Evolutionary conservation across 2,113 vertebrate genomes (phyloP), one percentile per base, ranked within the genome.

Genomic region (Baryphthengus martii): DNA sequence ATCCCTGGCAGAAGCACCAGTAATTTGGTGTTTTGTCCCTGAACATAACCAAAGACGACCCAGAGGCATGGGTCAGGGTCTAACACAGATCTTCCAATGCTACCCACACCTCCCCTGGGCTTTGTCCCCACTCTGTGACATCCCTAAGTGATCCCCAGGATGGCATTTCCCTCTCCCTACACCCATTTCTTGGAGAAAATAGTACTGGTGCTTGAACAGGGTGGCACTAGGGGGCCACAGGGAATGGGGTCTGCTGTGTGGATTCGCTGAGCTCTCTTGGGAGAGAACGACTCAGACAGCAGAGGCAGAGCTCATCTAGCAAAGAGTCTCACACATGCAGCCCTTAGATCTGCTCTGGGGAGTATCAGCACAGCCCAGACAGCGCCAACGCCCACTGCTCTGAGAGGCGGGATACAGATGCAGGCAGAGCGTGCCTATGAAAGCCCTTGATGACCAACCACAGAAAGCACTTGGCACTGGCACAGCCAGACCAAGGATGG

Each of bases 201-300:
- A 19, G 28, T 4, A 4, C 35, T 9, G 15, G 16, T 10, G 8
- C 39, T 80, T 7, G 1, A 67, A 25, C 23, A 65, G 16, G 13
- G 25, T 24, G 31, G 25, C 45, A 40, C 1, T 1, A 18, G 1
- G 18, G n/a, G 17, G 52, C 6, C 5, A 12, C 0, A 2, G 45
- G 28, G 33, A 24, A 7, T 1, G 1, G n/a, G 26, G 18, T 45
- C 33, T 23, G 31, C 25, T 1, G 1, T 0, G 2, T 10, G 67
- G 53, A 28, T 90, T 35, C 65, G 24, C 71, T 2, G 4, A 62
- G 47, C 37, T 39, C 17, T 62, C 40, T 17, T 8, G 18, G 13
- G 14, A 16, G 15, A 14, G 13, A 66, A 26, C 4, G 23, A 35
- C 55, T 37, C 56, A 33, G 1, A 0, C 2, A 31, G 37, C 56